Conservation (phyloP, 2,888 invertebrate species). For the Frankliniella fusca region DNA sequence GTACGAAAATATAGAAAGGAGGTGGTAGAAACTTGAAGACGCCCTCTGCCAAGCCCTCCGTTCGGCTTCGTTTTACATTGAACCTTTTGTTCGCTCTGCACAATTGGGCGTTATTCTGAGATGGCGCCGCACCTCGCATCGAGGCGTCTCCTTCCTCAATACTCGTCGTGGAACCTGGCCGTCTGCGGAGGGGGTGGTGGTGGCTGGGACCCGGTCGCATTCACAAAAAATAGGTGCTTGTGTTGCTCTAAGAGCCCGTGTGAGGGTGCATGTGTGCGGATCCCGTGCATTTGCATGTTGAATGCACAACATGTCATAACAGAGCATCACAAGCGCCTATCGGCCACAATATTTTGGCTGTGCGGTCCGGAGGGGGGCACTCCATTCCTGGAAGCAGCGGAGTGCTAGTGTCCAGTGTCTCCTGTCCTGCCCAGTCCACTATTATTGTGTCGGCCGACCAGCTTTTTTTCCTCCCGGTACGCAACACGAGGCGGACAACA, state of each 20-base stretch:
- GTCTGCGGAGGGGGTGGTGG: too few relatives aligned
- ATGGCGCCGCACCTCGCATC: background rate
- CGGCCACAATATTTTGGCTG: background rate
- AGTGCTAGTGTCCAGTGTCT: too few relatives aligned
- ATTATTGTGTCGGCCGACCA: too few relatives aligned
- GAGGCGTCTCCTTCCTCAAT: background rate
- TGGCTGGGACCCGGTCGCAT: too few relatives aligned
- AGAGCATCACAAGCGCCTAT: background rate
- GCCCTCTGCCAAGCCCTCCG: background rate
- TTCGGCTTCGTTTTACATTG: background rate
- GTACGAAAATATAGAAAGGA: background rate
- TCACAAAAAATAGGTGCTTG: too few relatives aligned
- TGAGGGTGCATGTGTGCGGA: too few relatives aligned
- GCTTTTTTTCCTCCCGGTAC: too few relatives aligned
- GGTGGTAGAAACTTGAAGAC: background rate
- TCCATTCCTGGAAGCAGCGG: too few relatives aligned
- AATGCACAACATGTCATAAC: conserved; percentile 10
- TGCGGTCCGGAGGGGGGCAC: too few relatives aligned
- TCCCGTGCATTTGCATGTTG: background rate
- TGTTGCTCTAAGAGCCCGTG: too few relatives aligned
- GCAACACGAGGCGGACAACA: too few relatives aligned
- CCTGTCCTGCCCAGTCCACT: too few relatives aligned
- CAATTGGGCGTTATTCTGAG: background rate
- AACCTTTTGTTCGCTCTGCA: background rate
- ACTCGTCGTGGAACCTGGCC: background rate